Evolutionary conservation across 1,140 invertebrate genomes (phyloP), one percentile per base, ranked within the genome.

Genomic region (Lepidurus arcticus): DNA sequence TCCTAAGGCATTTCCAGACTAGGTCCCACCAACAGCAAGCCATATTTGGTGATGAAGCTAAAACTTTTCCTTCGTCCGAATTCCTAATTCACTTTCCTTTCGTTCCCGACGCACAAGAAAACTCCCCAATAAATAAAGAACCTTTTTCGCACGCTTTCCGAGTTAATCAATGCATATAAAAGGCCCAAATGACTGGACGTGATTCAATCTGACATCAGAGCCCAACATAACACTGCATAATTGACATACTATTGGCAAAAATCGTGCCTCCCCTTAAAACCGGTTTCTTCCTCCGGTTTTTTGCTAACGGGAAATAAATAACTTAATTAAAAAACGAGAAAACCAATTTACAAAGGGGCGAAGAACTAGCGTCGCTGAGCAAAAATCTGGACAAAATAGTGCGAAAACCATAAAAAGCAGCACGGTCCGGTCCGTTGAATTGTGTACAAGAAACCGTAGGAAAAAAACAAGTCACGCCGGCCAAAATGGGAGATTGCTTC

Each of bases 151-250:
- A 65, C 53, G 53, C 16, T 65, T 65, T 65, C 53, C 7, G 9
- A 13, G 53, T 65, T 21, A n/a, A 65, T 65, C 9, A 65, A 65
- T 21, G 53, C 53, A 65, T 65, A 65, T n/a, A 65, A 65, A 16
- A 21, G 53, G 21, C 53, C 53, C 53, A 65, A 65, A 65, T 65
- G 16, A 21, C 53, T 13, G 0, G 53, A 21, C 53, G 53, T 65
- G 53, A 65, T 65, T 65, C 53, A 13, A 65, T 21, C 53, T 65
- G 53, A n/a, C 53, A n/a, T 65, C 53, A 65, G 16, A 21, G 16
- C 53, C 53, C 53, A 65, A 65, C 53, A 65, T 65, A 65, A 65
- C 53, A 65, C 53, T 65, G 53, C 53, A 65, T 65, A 65, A 65
- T 65, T 65, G 53, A 3, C 21, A 21, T 21, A 65, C n/a, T 65